phyloP scores from a whole-genome alignment of 2,113 vertebrate species.

The Cephalopterus ornatus region DNA sequence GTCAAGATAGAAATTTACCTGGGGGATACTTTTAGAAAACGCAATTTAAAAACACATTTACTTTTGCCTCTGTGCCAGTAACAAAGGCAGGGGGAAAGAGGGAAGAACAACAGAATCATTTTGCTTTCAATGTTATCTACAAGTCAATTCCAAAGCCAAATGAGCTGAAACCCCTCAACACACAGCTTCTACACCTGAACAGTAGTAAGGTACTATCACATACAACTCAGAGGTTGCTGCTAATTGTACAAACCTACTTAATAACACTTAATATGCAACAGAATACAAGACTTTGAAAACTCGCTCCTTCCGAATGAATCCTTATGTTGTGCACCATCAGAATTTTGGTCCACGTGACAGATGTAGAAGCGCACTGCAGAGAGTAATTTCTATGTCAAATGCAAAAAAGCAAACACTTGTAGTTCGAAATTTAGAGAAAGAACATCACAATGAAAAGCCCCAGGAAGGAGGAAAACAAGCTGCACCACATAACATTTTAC shows the following conservation, averaged over 20 bases:
- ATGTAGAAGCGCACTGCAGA: neutral
- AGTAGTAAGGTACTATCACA: neutral
- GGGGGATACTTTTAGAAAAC: slow-evolving; percentile 37
- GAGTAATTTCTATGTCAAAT: slow-evolving; percentile 28
- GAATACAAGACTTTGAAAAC: slow-evolving; percentile 28
- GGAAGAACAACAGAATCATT: neutral
- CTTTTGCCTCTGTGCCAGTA: neutral
- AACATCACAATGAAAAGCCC: slow-evolving; percentile 32
- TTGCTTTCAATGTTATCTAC: neutral
- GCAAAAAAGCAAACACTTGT: slow-evolving; percentile 6
- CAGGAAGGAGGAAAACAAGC: slow-evolving; percentile 44
- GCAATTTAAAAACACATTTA: slow-evolving; percentile 52
- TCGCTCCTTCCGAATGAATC: neutral
- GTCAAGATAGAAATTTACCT: slow-evolving; percentile 46
- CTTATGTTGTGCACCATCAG: neutral
- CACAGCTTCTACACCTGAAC: neutral
- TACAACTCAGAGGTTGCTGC: slow-evolving; percentile 28
- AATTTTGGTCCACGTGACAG: slow-evolving; percentile 17
- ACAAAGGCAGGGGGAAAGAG: neutral
- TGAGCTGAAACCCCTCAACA: slow-evolving; percentile 11
- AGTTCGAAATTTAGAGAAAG: slow-evolving; percentile 15
- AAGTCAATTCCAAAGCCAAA: slow-evolving; percentile 49
- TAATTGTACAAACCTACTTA: slow-evolving; percentile 36
- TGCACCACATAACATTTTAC: slow-evolving; percentile 66
- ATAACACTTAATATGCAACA: slow-evolving; percentile 4